Percentiles rank a stretch among this genome's conserved stretches.
phyloP scores from a whole-genome alignment of 1,140 invertebrate species.

The Sycophaga agraensis region DNA sequence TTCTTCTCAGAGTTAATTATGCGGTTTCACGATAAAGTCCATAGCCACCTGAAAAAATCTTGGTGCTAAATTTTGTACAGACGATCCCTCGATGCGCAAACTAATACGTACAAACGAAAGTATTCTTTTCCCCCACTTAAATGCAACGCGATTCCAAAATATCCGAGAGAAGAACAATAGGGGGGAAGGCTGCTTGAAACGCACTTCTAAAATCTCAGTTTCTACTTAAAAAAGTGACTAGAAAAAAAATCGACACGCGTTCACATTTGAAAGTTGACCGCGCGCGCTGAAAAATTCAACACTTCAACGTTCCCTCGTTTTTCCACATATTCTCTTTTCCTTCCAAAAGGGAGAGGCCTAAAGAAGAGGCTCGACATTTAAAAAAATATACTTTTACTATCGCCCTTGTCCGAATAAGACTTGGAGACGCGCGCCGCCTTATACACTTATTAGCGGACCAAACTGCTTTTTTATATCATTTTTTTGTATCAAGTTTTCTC shows the following conservation, averaged over 20 bases:
- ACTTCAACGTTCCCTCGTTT: not conserved
- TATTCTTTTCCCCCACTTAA: not conserved
- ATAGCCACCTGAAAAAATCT: too few relatives aligned
- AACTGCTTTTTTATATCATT: too few relatives aligned
- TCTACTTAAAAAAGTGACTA: constrained; percentile 24
- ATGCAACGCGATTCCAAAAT: constrained; percentile 5
- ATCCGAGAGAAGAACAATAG: not conserved
- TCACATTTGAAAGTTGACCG: not conserved
- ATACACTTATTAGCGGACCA: too few relatives aligned
- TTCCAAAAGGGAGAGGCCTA: constrained; percentile 11
- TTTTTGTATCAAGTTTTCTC: too few relatives aligned
- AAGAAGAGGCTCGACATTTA: constrained; percentile 26
- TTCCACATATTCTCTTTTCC: not conserved
- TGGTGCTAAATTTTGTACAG: constrained; percentile 4
- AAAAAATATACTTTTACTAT: constrained; percentile 32
- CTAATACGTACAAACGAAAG: not conserved
- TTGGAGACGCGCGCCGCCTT: too few relatives aligned
- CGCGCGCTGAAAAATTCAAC: not conserved
- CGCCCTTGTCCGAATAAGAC: constrained; percentile 36
- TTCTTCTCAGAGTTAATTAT: too few relatives aligned
- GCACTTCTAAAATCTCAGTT: constrained; percentile 6
- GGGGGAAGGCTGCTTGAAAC: not conserved
- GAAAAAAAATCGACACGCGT: not conserved
- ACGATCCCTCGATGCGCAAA: not conserved
- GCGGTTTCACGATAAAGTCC: too few relatives aligned